Base-by-base conservation (phyloP, 1,140 invertebrate genomes). In the Pseudomyrmex dendroicus region DNA sequence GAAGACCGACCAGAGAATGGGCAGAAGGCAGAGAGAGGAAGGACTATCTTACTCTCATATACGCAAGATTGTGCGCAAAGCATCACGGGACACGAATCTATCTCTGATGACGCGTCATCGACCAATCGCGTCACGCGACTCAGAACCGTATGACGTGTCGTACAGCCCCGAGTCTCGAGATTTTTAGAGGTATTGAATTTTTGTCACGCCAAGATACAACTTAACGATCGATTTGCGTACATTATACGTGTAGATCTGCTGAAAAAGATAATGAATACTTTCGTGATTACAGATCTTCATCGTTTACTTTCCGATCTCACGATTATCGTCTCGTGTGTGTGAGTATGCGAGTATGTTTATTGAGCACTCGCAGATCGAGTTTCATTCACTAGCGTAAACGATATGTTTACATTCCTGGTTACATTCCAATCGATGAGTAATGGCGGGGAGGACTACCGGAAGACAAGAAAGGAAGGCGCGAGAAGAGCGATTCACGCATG, bases 1-100 rank as follows among this genome's bases (percentile, higher is more conserved):
- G 35, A 35, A 35, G 35, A 90, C 89, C 91, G 86, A 91, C 90
- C 86, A 89, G 90, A 92, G 92, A 92, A 35, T 35, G 35, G 35
- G 35, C 35, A 93, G 92, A 84, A 52, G 83, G 90, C n/a, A 17
- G 15, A 57, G n/a, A n/a, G 54, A 56, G n/a, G 54, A 56, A 50
- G 9, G n/a, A 15, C 54, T 13, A 0, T 15, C 67, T 70, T 72
- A 61, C 70, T 35, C 35, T 7, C 5, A 5, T 25, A 25, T 35
- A 72, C 86, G 87, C 74, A 82, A 83, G 67, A 84, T 74, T 59
- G 13, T 70, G 82, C 89, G 85, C 87, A 84, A 85, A 68, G 91
- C 87, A 91, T 90, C 83, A 86, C 64, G 90, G 90, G 89, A 86
- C 70, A 50, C 25, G n/a, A 22, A 15, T 44, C 5, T 20, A 17